phyloP scores from a whole-genome alignment of 2,113 vertebrate genomes.

The Pterophyllum scalare region DNA sequence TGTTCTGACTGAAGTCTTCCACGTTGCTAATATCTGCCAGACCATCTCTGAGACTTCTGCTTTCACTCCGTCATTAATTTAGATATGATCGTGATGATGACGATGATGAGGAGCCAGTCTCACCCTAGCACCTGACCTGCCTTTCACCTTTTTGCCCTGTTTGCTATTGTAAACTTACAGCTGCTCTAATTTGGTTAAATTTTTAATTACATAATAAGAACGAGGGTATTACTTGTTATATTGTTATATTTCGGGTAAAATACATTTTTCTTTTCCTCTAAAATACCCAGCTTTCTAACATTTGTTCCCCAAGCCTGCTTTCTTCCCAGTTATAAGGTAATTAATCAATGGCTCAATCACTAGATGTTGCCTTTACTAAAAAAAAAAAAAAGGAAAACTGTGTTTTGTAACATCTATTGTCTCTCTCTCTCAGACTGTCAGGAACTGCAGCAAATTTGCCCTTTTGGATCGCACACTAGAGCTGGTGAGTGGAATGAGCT shows the following conservation, averaged over 20 bases:
- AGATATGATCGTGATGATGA: background rate
- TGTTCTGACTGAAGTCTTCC: background rate
- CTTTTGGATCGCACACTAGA: background rate
- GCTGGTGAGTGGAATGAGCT: background rate
- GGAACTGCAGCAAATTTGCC: background rate
- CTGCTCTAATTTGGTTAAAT: background rate
- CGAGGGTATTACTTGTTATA: background rate
- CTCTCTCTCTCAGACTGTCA: background rate
- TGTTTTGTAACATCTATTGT: too few species aligned
- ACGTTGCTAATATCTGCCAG: background rate
- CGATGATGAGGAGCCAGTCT: background rate
- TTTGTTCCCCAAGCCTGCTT: background rate
- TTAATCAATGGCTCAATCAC: background rate
- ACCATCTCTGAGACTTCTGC: background rate
- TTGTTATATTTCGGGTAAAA: background rate
- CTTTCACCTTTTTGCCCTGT: background rate
- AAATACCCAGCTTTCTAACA: background rate
- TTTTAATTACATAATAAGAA: background rate
- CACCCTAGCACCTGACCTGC: background rate
- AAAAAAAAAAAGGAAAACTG: too few species aligned
- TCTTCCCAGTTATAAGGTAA: background rate
- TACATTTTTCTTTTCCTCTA: too few species aligned
- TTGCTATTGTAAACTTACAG: background rate
- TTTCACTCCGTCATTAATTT: background rate
- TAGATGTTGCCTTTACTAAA: too few species aligned